phyloP scores from a whole-genome alignment of 2,888 invertebrate genomes.

The Cyclophora albipunctata region DNA sequence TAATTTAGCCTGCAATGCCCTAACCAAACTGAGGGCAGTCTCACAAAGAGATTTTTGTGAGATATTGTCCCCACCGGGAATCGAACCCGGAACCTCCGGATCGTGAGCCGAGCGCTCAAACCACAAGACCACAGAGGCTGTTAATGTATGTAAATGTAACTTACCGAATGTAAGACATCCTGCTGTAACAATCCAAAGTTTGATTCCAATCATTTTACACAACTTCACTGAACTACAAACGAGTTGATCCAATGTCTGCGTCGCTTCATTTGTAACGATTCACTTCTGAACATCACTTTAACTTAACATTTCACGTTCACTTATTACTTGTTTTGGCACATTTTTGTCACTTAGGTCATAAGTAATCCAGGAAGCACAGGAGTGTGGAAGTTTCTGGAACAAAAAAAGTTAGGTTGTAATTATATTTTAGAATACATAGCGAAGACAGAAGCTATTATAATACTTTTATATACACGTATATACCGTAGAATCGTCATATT shows the following conservation, averaged over 20 bases:
- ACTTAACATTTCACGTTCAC: constrained; percentile 20
- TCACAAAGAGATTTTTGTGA: no score
- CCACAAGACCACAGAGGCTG: no score
- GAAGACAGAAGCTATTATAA: no score
- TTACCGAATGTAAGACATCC: constrained; percentile 47
- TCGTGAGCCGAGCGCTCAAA: no score
- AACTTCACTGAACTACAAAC: constrained; percentile 39
- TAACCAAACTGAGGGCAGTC: no score
- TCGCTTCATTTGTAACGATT: constrained; percentile 60
- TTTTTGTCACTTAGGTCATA: not conserved
- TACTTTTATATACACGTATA: no score
- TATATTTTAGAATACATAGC: not conserved
- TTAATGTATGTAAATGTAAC: constrained; percentile 9
- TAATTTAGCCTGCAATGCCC: no score
- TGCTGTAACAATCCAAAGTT: constrained; percentile 35
- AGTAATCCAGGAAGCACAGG: no score
- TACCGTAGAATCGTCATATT: no score
- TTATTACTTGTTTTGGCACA: constrained; percentile 9
- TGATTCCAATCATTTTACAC: constrained; percentile 32
- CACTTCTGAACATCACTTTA: constrained; percentile 43
- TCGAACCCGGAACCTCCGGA: no score
- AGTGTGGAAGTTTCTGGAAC: constrained; percentile 13
- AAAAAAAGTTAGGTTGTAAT: constrained; percentile 5
- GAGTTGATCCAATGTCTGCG: constrained; percentile 34
- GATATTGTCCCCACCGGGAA: no score